Percentiles rank a stretch among this genome's conserved stretches.
Evolutionary conservation across 2,888 invertebrate species (phyloP).

Genomic region (Coremacera marginata): DNA sequence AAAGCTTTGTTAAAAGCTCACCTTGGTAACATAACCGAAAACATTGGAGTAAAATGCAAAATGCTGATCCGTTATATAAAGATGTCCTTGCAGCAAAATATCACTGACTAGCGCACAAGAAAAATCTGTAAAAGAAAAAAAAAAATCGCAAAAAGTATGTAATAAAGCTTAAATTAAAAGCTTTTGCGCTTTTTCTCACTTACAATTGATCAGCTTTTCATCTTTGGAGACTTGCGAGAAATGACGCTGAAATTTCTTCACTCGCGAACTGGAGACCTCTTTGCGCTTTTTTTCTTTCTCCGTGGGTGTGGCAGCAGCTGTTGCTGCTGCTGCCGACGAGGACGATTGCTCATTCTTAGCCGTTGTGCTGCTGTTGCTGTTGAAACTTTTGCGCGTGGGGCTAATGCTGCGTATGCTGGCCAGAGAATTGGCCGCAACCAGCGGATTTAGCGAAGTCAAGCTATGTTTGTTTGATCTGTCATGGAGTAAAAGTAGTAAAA

Average conservation of each 20-base stretch:
- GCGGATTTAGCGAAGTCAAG: constrained; percentile 52
- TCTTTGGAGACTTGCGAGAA: constrained; percentile 87
- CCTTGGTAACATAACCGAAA: constrained; percentile 94
- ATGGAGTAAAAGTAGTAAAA: constrained; percentile 36
- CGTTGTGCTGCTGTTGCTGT: constrained; percentile 54
- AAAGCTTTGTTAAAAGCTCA: constrained; percentile 66
- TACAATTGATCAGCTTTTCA: constrained; percentile 88
- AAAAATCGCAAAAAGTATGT: constrained; percentile 1
- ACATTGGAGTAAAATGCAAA: constrained; percentile 97
- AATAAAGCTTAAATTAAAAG: neutral
- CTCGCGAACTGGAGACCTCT: constrained; percentile 73
- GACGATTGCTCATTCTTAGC: constrained; percentile 57
- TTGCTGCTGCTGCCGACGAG: constrained; percentile 39
- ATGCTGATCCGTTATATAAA: constrained; percentile 94
- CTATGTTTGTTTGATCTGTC: constrained; percentile 58
- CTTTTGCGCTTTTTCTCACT: constrained; percentile 64
- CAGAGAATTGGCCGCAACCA: constrained; percentile 54
- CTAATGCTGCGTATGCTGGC: constrained; percentile 61
- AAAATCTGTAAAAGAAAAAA: constrained; percentile 77
- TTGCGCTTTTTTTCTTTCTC: constrained; percentile 68
- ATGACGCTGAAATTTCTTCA: constrained; percentile 90
- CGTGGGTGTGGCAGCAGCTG: constrained; percentile 44
- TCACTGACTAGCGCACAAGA: constrained; percentile 94
- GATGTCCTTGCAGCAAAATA: constrained; percentile 90
- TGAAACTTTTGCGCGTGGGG: constrained; percentile 55